These are phyloP conservation scores for Bombycilla garrulus DNA, from an alignment of 2,113 vertebrate species.

Conservation along the genomic window DNA sequence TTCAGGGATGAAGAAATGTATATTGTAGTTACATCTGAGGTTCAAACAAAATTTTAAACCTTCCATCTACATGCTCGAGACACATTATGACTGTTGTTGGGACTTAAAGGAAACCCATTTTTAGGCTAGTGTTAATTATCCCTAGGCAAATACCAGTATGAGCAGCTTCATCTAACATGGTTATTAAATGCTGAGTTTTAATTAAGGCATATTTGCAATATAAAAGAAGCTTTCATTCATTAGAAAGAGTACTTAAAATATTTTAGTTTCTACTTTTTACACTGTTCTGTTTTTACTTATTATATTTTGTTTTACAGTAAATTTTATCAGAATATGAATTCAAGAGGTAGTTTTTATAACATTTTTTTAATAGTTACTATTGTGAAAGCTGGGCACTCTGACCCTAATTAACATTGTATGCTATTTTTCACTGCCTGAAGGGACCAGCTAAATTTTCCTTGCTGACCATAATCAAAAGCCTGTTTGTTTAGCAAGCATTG, in stretches of 20 bases:
- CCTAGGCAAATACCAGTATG: slow-evolving; percentile 9
- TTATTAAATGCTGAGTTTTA: slow-evolving; percentile 59
- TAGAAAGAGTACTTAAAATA: slow-evolving; percentile 23
- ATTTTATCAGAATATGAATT: background rate
- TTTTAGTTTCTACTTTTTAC: slow-evolving; percentile 10
- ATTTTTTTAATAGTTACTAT: background rate
- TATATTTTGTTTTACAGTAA: background rate
- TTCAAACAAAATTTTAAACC: background rate
- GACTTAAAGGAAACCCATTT: background rate
- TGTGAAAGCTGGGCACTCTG: background rate
- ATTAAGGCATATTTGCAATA: slow-evolving; percentile 64
- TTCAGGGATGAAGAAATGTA: background rate
- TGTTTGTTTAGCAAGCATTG: background rate
- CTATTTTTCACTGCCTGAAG: background rate
- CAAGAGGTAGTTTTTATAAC: background rate
- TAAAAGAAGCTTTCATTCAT: slow-evolving; percentile 53
- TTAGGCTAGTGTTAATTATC: slow-evolving; percentile 32
- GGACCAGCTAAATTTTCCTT: background rate
- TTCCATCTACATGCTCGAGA: background rate
- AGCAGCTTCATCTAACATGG: slow-evolving; percentile 1
- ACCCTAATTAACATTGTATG: background rate
- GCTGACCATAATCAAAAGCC: background rate
- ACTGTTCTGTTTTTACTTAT: background rate
- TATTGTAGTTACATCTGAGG: background rate
- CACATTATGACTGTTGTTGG: background rate